Evolutionary conservation across 1,140 invertebrate genomes (phyloP), one percentile per base, ranked within the genome.

Genomic region (Aphelenchoides fujianensis): DNA sequence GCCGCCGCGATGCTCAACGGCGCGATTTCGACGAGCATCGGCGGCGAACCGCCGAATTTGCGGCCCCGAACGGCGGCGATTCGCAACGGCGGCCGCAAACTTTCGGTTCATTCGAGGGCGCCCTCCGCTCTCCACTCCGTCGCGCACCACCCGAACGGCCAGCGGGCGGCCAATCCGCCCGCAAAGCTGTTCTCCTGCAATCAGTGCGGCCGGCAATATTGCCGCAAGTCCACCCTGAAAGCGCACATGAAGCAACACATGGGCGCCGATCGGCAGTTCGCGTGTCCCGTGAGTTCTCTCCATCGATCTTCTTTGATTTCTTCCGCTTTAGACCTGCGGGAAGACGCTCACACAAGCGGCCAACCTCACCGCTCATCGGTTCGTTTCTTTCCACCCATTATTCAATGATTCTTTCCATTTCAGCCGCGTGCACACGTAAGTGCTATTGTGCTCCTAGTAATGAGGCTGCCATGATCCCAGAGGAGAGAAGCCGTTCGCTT

Each of bases 401-500:
- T n/a, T n/a, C n/a, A n/a, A n/a, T n/a, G n/a, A n/a, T n/a, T n/a
- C n/a, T n/a, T n/a, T n/a, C n/a, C n/a, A n/a, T n/a, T n/a, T n/a
- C n/a, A n/a, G n/a, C n/a, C n/a, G n/a, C n/a, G n/a, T n/a, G n/a
- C n/a, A n/a, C n/a, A n/a, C n/a, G n/a, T n/a, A n/a, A n/a, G n/a
- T n/a, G n/a, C n/a, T n/a, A n/a, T n/a, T n/a, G n/a, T n/a, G n/a
- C n/a, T n/a, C n/a, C n/a, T n/a, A n/a, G n/a, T n/a, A n/a, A n/a
- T n/a, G n/a, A n/a, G n/a, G n/a, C n/a, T n/a, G n/a, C n/a, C 79
- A 89, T 59, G 89, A 89, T 16, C 89, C 90, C 74, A 86, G 85
- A 37, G 88, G 81, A 27, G 85, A 88, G 55, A 91, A 92, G 74
- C 93, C 94, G 67, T 94, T 91, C 83, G 89, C 92, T 68, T 99